A percentile compares a stretch with the other conserved stretches of the same genome.
Conservation (phyloP, 2,888 invertebrate species). For the Onthophagus sagittarius region DNA sequence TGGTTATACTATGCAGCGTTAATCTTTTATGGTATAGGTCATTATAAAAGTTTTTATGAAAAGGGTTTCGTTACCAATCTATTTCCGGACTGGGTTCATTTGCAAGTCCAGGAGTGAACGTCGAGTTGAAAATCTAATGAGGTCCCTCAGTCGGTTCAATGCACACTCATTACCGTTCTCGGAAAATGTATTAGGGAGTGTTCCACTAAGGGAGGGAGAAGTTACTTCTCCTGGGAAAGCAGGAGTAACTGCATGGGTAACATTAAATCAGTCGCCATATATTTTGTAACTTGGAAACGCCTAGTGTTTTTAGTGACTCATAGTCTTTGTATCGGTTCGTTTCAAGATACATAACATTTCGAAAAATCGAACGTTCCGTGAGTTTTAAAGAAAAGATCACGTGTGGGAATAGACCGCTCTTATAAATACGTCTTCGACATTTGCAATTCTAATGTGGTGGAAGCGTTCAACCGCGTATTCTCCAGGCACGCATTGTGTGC, state of each 20-base stretch:
- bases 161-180: background rate
- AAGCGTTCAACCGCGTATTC: constrained; percentile 32
- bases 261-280: background rate
- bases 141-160: background rate
- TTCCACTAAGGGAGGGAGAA: background rate
- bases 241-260: background rate
- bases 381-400: constrained; percentile 33
- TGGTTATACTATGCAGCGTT: too few relatives aligned
- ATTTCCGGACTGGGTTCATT: background rate
- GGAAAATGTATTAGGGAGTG: background rate
- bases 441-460: constrained; percentile 40
- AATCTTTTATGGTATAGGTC: background rate
- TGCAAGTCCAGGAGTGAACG: background rate
- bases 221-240: background rate
- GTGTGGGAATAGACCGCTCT: constrained; percentile 26
- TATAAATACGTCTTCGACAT: constrained; percentile 35
- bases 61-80: background rate
- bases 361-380: constrained; percentile 1
- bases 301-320: background rate
- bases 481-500: constrained; percentile 36
- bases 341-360: background rate
- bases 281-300: background rate
- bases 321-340: background rate
- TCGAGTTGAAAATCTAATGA: background rate
- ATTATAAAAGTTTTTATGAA: background rate